Percentiles rank a stretch among this genome's conserved stretches.
These are phyloP conservation scores for Alexandromys fortis DNA, from an alignment of 2,113 vertebrate species.

Conservation along the genomic window DNA sequence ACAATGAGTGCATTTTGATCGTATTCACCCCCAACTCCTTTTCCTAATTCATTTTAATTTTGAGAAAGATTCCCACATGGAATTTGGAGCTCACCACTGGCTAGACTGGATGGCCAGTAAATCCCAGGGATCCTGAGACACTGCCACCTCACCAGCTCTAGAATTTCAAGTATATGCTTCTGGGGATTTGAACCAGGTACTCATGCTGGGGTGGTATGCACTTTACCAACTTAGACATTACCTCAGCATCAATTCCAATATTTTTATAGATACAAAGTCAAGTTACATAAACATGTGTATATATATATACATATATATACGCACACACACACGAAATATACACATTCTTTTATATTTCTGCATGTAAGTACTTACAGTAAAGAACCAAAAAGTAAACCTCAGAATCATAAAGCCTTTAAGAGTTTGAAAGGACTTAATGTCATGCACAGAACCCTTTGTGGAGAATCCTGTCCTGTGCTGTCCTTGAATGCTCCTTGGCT, in stretches of 20 bases:
- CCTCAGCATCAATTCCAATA: background rate
- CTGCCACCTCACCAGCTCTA: background rate
- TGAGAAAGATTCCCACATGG: background rate
- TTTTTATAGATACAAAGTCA: conserved; percentile 33
- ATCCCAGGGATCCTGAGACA: background rate
- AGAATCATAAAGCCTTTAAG: conserved; percentile 49
- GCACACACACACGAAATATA: background rate
- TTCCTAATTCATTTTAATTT: background rate
- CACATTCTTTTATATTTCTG: background rate
- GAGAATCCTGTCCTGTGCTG: background rate
- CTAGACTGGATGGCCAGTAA: background rate
- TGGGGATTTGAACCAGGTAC: background rate
- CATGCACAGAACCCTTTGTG: conserved; percentile 14
- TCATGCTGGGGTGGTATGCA: background rate
- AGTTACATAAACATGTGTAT: background rate
- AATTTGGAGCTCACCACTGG: background rate
- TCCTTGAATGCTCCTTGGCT: background rate
- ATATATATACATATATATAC: background rate
- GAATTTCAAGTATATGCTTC: background rate
- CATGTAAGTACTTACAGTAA: background rate
- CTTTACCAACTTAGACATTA: background rate
- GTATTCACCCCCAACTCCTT: background rate
- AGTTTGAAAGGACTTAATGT: background rate
- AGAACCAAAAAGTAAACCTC: conserved; percentile 29
- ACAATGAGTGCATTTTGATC: background rate